These are phyloP conservation scores for Pollenia amentaria DNA, from an alignment of 2,888 invertebrate genomes.

Conservation along the genomic window DNA sequence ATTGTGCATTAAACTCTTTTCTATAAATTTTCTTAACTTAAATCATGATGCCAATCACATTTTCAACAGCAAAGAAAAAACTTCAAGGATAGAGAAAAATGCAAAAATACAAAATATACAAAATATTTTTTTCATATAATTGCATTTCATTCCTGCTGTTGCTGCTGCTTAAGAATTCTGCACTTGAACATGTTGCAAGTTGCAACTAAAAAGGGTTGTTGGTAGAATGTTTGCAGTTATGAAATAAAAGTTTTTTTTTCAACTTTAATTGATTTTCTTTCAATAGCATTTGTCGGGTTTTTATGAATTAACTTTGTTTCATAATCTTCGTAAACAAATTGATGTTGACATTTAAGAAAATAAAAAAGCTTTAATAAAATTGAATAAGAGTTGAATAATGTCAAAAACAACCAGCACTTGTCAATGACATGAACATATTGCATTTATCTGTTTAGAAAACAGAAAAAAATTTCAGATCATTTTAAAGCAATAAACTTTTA, in stretches of 20 bases:
- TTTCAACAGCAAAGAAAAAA: slow-evolving; percentile 2
- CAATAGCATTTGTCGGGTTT: slow-evolving; percentile 15
- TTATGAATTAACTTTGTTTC: slow-evolving; percentile 14
- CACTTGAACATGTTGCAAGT: slow-evolving; percentile 49
- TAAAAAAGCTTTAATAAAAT: background rate
- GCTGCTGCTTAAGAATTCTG: slow-evolving; percentile 40
- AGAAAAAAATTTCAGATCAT: no score
- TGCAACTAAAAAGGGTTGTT: slow-evolving; percentile 12
- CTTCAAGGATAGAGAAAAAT: background rate
- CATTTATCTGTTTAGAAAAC: no score
- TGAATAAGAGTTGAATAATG: background rate
- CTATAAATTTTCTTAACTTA: slow-evolving; percentile 42
- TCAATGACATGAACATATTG: background rate
- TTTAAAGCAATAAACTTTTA: no score
- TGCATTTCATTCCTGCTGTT: slow-evolving; percentile 13
- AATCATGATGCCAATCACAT: slow-evolving; percentile 61
- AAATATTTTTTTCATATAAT: slow-evolving; percentile 27
- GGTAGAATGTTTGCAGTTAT: background rate
- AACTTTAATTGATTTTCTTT: slow-evolving; percentile 23
- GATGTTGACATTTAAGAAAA: background rate
- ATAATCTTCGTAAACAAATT: background rate
- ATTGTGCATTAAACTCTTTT: background rate
- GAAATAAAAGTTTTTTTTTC: background rate
- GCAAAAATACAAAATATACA: background rate
- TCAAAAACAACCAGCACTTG: background rate